These are phyloP conservation scores for Drosophila guanche DNA, from an alignment of 1,140 invertebrate genomes.

Conservation along the genomic window DNA sequence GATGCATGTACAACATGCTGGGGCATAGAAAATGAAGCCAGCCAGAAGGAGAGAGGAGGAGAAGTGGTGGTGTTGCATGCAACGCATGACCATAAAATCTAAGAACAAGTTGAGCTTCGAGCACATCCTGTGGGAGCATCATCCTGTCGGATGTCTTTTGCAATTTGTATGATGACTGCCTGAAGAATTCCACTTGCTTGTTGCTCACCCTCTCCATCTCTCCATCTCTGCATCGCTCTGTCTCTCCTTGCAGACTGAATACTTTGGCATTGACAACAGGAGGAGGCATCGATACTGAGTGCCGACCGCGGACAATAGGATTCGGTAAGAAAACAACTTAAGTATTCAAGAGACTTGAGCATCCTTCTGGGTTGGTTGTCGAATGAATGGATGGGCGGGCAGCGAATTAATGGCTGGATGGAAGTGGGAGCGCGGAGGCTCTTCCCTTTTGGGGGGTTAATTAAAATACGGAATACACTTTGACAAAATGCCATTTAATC, in stretches of 20 bases:
- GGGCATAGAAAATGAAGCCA: slow-evolving; percentile 1
- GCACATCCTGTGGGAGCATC: not conserved
- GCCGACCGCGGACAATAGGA: slow-evolving; percentile 2
- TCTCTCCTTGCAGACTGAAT: no score
- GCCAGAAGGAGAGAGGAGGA: not conserved
- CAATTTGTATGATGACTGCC: slow-evolving; percentile 30
- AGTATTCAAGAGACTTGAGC: slow-evolving; percentile 26
- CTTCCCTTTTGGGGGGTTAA: slow-evolving; percentile 48
- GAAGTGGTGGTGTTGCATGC: not conserved
- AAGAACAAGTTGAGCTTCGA: slow-evolving; percentile 43
- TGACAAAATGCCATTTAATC: slow-evolving; percentile 79
- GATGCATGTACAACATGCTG: not conserved
- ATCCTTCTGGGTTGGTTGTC: not conserved
- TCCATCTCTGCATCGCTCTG: no score
- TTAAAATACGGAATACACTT: slow-evolving; percentile 73
- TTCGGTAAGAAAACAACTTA: slow-evolving; percentile 40
- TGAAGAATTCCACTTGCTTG: slow-evolving; percentile 23
- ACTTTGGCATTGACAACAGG: no score
- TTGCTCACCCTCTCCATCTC: not conserved
- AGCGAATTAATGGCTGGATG: no score
- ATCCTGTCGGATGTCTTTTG: slow-evolving; percentile 13
- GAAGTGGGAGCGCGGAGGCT: no score
- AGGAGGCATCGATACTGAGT: no score
- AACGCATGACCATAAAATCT: slow-evolving; percentile 37
- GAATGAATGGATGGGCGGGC: not conserved